Conservation (phyloP, 2,113 vertebrate genomes). For the Tachuris rubrigastra region DNA sequence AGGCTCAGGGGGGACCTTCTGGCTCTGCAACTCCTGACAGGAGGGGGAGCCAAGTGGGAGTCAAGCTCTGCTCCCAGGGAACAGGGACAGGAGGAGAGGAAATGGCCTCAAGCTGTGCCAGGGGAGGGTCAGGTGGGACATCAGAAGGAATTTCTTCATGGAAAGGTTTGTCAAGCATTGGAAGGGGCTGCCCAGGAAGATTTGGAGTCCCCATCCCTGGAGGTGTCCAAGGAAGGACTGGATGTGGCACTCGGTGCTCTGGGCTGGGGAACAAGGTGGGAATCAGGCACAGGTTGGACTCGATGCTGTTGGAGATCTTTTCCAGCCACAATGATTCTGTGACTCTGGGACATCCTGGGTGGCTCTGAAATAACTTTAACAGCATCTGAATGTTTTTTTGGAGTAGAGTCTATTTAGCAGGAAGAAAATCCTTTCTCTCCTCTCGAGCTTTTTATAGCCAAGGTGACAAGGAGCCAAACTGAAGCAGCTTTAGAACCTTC, state of each 20-base stretch:
- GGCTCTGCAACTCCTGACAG: too few relatives aligned
- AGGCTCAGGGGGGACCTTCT: too few relatives aligned
- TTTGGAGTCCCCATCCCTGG: neutral
- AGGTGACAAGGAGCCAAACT: neutral
- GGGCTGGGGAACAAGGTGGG: neutral
- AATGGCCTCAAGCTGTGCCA: rapidly evolving
- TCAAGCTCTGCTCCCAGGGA: neutral
- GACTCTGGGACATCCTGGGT: neutral
- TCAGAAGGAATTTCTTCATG: neutral
- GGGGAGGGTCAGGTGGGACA: neutral
- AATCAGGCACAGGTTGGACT: neutral
- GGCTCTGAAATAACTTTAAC: neutral
- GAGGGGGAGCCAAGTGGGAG: rapidly evolving
- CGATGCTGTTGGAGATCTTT: neutral
- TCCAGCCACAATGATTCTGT: neutral
- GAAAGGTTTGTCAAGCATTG: rapidly evolving
- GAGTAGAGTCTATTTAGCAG: neutral
- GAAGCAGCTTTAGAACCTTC: neutral
- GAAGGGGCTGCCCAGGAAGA: neutral
- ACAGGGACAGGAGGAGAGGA: neutral
- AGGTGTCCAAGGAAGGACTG: rapidly evolving
- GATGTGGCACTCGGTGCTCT: neutral
- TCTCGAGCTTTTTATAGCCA: neutral
- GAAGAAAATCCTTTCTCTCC: neutral
- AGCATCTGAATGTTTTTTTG: neutral